Conservation (phyloP, 1,140 invertebrate genomes). For the Scaptomyza graminum region DNA sequence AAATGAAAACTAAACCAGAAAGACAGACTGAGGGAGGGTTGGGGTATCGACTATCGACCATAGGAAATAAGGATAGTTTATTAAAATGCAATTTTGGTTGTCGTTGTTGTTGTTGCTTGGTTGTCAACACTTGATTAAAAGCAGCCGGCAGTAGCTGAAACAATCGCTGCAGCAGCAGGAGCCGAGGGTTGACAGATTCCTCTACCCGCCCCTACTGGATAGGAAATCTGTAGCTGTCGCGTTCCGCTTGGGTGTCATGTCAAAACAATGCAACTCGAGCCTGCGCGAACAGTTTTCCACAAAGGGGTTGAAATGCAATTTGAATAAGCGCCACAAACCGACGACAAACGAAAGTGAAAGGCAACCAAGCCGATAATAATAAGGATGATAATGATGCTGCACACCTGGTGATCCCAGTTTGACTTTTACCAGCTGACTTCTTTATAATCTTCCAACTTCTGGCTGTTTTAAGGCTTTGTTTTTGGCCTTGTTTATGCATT, state of each 20-base stretch:
- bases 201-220: background rate
- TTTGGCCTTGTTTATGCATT: conserved; percentile 77
- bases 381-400: conserved; percentile 21
- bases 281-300: conserved; percentile 36
- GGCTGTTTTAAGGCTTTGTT: conserved; percentile 39
- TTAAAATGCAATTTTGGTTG: conserved; percentile 73
- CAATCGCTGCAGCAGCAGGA: background rate
- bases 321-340: conserved; percentile 44
- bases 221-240: conserved; percentile 31
- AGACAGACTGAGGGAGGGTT: background rate
- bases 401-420: conserved; percentile 56
- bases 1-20: conserved; percentile 69
- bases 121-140: conserved; percentile 81
- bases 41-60: background rate
- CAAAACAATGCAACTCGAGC: conserved; percentile 74
- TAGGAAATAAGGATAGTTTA: conserved; percentile 55
- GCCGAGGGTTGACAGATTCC: background rate
- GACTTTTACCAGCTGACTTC: background rate
- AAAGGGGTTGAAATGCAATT: conserved; percentile 55
- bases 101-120: conserved; percentile 57
- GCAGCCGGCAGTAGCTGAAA: conserved; percentile 48
- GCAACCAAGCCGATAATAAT: conserved; percentile 15
- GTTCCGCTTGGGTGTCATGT: conserved; percentile 71
- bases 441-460: background rate
- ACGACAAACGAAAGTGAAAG: conserved; percentile 48